phyloP scores from a whole-genome alignment of 2,888 invertebrate genomes.

The Gastrophysa polygoni region DNA sequence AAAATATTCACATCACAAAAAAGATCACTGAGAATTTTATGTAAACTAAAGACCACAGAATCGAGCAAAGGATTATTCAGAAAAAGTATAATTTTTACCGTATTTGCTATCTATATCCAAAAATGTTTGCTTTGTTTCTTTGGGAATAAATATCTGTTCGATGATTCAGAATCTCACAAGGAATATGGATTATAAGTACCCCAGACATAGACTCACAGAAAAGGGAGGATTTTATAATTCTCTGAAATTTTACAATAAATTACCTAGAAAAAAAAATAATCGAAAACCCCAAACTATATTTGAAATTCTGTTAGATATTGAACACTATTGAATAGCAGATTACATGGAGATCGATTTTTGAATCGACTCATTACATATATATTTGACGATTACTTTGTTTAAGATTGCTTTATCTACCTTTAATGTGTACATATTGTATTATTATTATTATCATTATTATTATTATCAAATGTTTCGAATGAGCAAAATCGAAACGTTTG shows the following conservation, averaged over 20 bases:
- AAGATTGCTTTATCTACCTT: not conserved
- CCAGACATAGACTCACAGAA: not conserved
- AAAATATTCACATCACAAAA: too few species aligned
- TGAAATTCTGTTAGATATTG: not conserved
- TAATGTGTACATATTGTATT: not conserved
- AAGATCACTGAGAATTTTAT: too few species aligned
- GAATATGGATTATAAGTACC: not conserved
- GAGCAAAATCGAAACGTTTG: too few species aligned
- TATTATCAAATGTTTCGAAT: too few species aligned
- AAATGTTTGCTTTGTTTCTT: conserved; percentile 1
- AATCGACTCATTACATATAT: too few species aligned
- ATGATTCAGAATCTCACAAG: not conserved
- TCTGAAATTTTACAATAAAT: conserved; percentile 5
- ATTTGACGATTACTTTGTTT: not conserved
- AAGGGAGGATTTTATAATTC: not conserved
- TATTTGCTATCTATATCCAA: conserved; percentile 2
- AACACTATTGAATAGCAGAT: not conserved
- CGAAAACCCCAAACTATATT: conserved; percentile 1
- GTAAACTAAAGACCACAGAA: not conserved
- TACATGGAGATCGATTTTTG: not conserved
- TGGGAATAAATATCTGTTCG: not conserved
- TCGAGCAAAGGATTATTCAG: not conserved
- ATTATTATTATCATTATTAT: too few species aligned
- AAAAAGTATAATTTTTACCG: not conserved
- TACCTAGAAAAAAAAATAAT: not conserved